Evolutionary conservation across 2,888 invertebrate species (phyloP).

Genomic region (Ormyrus labotus): DNA sequence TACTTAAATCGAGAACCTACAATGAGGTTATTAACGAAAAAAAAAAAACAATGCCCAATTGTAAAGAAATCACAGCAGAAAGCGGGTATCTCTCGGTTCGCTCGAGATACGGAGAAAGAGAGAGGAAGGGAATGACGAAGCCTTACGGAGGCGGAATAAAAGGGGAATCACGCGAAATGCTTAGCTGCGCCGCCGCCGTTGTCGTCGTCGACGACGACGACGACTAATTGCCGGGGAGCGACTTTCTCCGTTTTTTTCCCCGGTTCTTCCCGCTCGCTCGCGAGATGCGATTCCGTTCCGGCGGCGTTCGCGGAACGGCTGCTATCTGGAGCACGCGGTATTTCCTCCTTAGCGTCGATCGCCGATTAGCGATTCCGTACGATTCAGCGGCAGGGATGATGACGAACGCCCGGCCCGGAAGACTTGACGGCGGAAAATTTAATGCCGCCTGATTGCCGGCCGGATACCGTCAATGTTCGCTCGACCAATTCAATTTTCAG

Average conservation of each 20-base stretch:
- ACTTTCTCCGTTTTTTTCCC: conserved; percentile 46
- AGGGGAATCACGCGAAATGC: conserved; percentile 52
- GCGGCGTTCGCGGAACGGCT: conserved; percentile 41
- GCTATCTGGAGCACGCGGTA: conserved; percentile 39
- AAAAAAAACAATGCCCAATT: no score
- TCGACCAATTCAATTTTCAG: no score
- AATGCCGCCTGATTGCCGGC: background rate
- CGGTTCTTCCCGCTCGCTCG: background rate
- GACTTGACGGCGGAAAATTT: background rate
- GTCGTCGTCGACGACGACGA: conserved; percentile 12
- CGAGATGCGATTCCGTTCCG: conserved; percentile 1
- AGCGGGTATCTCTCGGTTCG: background rate
- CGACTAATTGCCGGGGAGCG: conserved; percentile 49
- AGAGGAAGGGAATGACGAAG: conserved; percentile 40
- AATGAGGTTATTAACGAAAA: no score
- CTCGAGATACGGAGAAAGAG: background rate
- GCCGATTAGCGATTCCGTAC: conserved; percentile 29
- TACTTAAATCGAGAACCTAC: no score
- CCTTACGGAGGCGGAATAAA: conserved; percentile 32
- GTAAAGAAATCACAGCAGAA: no score
- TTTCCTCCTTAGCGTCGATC: conserved; percentile 36
- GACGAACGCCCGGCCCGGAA: background rate
- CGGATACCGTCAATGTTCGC: no score
- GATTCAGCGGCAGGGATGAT: background rate
- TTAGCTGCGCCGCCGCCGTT: background rate